Percentiles rank a stretch among this genome's conserved stretches.
These are phyloP conservation scores for Drosophila acutilabella DNA, from an alignment of 2,888 invertebrate genomes.

Conservation along the genomic window DNA sequence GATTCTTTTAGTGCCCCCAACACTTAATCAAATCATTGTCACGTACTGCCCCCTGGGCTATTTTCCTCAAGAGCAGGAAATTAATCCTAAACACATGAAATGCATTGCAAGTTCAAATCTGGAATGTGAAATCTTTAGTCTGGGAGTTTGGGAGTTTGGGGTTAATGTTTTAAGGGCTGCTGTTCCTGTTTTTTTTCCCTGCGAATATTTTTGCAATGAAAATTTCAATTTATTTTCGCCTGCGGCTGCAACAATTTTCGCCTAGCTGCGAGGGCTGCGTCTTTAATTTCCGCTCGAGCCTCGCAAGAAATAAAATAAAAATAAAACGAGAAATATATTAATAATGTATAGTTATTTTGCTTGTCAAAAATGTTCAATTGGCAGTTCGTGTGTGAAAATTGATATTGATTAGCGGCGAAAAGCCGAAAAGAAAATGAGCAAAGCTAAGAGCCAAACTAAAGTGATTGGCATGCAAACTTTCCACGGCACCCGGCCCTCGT, in stretches of 20 bases:
- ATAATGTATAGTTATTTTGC: conserved; percentile 59
- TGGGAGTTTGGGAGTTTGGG: conserved; percentile 12
- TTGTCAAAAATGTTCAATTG: conserved; percentile 62
- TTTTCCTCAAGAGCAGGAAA: conserved; percentile 68
- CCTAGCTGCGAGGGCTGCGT: conserved; percentile 46
- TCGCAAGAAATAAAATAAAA: conserved; percentile 26
- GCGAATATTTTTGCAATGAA: conserved; percentile 58
- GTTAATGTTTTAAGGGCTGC: conserved; percentile 32
- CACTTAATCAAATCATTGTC: conserved; percentile 78
- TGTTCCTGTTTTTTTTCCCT: conserved; percentile 19
- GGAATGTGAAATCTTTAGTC: background rate
- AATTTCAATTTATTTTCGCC: conserved; percentile 76
- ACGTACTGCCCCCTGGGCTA: conserved; percentile 63
- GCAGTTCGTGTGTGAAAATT: conserved; percentile 61
- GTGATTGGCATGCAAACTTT: conserved; percentile 25
- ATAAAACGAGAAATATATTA: conserved; percentile 38
- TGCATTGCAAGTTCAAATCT: conserved; percentile 50
- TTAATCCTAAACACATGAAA: conserved; percentile 74
- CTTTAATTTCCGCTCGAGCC: conserved; percentile 68
- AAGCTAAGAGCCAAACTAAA: conserved; percentile 15
- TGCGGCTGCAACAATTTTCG: conserved; percentile 56
- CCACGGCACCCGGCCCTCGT: conserved; percentile 13
- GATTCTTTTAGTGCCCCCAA: background rate
- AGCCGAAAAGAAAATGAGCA: conserved; percentile 5
- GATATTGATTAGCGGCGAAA: conserved; percentile 53